These are phyloP conservation scores for Hemibagrus wyckioides DNA, from an alignment of 2,113 vertebrate species.

Conservation along the genomic window DNA sequence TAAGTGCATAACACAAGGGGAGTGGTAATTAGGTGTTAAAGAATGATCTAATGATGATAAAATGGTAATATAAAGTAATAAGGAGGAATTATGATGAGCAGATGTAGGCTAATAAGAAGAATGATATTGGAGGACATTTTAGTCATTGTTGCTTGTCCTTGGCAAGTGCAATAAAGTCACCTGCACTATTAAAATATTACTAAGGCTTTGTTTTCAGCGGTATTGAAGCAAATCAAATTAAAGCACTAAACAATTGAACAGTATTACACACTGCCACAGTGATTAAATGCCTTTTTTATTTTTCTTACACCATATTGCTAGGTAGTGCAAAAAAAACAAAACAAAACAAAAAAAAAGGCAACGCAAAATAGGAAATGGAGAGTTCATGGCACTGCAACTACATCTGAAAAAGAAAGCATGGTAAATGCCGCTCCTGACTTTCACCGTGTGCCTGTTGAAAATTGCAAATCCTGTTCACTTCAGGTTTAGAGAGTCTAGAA, in stretches of 20 bases:
- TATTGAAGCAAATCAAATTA: neutral
- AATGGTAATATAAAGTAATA: constrained; percentile 1
- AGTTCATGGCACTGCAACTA: neutral
- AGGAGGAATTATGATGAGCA: neutral
- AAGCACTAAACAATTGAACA: neutral
- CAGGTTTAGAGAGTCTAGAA: constrained; percentile 27
- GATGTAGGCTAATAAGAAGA: constrained; percentile 11
- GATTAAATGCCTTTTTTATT: neutral
- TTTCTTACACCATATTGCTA: neutral
- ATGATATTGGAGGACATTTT: neutral
- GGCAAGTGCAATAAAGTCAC: neutral
- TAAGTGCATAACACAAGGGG: constrained; percentile 14
- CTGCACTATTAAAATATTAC: neutral
- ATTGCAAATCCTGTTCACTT: constrained; percentile 26
- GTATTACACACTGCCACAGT: neutral
- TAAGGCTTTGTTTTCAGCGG: neutral
- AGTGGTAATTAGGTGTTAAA: constrained; percentile 14
- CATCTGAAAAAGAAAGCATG: neutral
- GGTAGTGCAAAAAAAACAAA: constrained; percentile 4
- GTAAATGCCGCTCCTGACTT: neutral
- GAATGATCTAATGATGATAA: constrained; percentile 22
- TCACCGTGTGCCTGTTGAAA: neutral
- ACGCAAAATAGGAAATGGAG: neutral
- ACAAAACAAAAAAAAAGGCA: too few relatives aligned
- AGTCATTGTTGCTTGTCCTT: neutral